Evolutionary conservation across 2,888 invertebrate species (phyloP).

Genomic region (Chrysolina americana): DNA sequence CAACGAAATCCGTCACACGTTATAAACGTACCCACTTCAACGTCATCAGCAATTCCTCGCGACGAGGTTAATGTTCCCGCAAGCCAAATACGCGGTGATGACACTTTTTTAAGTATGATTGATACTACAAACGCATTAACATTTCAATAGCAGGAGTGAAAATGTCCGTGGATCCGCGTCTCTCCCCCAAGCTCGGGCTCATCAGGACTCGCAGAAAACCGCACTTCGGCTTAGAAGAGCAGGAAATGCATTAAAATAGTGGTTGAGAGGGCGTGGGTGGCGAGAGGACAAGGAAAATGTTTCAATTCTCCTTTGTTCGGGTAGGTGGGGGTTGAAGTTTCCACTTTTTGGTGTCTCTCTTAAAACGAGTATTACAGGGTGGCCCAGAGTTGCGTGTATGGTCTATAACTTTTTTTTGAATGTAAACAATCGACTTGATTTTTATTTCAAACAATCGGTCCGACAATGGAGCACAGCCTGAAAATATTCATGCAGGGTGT

Average conservation of each 20-base stretch:
- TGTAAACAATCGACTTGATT: no score
- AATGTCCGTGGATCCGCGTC: slow-evolving; percentile 20
- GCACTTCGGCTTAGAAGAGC: slow-evolving; percentile 42
- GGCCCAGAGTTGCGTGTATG: no score
- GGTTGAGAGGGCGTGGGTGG: neutral
- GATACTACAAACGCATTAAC: slow-evolving; percentile 56
- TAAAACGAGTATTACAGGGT: no score
- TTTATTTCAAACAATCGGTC: no score
- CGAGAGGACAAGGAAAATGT: neutral
- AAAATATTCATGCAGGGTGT: no score
- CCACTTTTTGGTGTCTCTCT: neutral
- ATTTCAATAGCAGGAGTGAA: slow-evolving; percentile 43
- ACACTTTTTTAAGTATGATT: slow-evolving; percentile 56
- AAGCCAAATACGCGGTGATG: slow-evolving; percentile 47
- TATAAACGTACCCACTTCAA: slow-evolving; percentile 9
- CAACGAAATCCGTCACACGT: slow-evolving; percentile 14
- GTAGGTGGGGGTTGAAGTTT: neutral
- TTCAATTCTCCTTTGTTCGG: slow-evolving; percentile 11
- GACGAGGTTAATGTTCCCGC: slow-evolving; percentile 48
- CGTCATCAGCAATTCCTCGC: slow-evolving; percentile 42
- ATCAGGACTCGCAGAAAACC: slow-evolving; percentile 47
- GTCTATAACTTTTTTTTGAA: no score
- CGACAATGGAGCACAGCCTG: no score
- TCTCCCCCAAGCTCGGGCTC: slow-evolving; percentile 26
- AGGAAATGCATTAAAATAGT: slow-evolving; percentile 51